Conservation (phyloP, 2,113 vertebrate genomes). For the Hyaena hyaena region DNA sequence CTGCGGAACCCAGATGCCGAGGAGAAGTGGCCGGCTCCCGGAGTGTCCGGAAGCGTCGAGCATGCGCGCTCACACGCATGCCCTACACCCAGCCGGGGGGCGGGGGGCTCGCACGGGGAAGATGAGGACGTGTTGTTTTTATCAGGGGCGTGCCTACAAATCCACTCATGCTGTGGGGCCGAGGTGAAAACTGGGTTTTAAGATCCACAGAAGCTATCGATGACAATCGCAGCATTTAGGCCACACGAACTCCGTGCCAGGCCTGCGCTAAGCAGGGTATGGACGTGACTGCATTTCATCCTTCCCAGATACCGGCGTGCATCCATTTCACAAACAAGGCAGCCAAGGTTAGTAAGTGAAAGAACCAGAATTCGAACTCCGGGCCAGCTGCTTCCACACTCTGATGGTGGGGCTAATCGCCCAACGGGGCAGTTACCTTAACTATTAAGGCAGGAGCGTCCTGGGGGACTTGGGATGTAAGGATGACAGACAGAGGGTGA, state of each 20-base stretch:
- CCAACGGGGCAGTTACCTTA: not conserved
- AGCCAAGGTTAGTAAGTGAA: not conserved
- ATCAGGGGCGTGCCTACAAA: not conserved
- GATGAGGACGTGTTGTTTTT: accelerated
- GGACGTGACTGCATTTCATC: accelerated
- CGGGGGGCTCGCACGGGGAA: accelerated
- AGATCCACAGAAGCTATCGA: too few species aligned
- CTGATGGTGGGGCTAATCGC: not conserved
- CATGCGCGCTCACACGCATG: accelerated
- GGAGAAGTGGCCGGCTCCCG: accelerated
- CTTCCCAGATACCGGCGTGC: accelerated
- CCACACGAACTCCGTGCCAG: accelerated
- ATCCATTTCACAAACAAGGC: accelerated
- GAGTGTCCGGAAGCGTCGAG: accelerated
- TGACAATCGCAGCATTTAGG: accelerated
- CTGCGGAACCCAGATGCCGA: accelerated
- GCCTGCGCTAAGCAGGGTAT: not conserved
- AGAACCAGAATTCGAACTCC: not conserved
- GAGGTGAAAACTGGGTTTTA: not conserved
- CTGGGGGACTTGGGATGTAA: not conserved
- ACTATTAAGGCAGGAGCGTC: not conserved
- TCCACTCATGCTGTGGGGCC: accelerated
- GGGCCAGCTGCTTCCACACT: too few species aligned
- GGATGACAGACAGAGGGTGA: not conserved
- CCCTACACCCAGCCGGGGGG: not conserved